Percentiles rank a stretch among this genome's conserved stretches.
Evolutionary conservation across 2,797 vertebrate genomes (phyloP).

Genomic region (Anguilla obscura): DNA sequence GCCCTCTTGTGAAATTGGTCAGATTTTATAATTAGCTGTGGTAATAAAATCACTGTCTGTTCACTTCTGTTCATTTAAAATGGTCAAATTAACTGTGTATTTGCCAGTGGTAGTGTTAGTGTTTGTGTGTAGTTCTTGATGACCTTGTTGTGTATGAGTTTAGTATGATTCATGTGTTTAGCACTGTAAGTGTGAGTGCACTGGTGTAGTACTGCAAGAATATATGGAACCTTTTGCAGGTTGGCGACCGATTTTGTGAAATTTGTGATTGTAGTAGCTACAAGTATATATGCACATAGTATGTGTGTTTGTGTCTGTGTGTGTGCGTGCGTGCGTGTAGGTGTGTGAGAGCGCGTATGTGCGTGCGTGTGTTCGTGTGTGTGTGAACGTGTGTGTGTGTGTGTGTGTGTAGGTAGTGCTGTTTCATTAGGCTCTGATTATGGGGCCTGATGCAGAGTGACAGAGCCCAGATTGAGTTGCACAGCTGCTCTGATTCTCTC

Average conservation of each 20-base stretch:
- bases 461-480: slow-evolving; percentile 82
- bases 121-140: neutral
- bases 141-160: neutral
- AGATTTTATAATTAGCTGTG: neutral
- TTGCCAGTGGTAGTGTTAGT: neutral
- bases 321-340: slow-evolving; percentile 50
- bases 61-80: neutral
- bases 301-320: slow-evolving; percentile 24
- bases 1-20: neutral
- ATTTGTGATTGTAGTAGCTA: neutral
- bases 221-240: neutral
- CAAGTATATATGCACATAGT: neutral
- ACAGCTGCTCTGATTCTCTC: slow-evolving; percentile 80
- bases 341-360: neutral
- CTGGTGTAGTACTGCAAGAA: neutral
- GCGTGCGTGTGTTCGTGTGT: neutral
- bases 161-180: neutral
- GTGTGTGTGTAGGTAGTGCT: slow-evolving; percentile 50
- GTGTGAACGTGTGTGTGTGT: slow-evolving; percentile 42
- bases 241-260: neutral
- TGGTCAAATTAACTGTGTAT: neutral
- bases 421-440: slow-evolving; percentile 82
- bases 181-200: too few relatives aligned
- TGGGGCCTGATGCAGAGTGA: slow-evolving; percentile 81
- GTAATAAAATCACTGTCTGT: neutral